Percentiles rank a stretch among this genome's conserved stretches.
Conservation (phyloP, 2,113 vertebrate species). For the Falcunculus frontatus region DNA sequence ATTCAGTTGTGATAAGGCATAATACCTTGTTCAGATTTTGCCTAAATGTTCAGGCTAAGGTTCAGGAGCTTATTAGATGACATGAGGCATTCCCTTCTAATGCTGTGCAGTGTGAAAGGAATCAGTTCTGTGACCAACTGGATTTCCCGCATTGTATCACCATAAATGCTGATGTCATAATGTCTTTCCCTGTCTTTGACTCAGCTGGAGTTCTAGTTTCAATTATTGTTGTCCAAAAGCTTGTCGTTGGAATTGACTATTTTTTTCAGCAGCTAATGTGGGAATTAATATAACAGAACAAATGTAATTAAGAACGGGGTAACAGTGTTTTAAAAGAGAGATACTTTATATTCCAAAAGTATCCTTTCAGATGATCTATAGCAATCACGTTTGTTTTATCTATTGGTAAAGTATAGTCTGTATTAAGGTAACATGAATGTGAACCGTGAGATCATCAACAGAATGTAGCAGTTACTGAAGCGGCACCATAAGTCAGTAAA, state of each 20-base stretch:
- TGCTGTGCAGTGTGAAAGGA: background rate
- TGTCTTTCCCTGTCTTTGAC: background rate
- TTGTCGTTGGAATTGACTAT: background rate
- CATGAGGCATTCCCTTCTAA: background rate
- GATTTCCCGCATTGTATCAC: background rate
- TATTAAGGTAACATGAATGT: background rate
- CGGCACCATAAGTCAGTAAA: background rate
- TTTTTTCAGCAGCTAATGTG: background rate
- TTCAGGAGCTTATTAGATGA: background rate
- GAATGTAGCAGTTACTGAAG: background rate
- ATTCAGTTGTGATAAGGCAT: background rate
- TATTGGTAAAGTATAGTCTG: background rate
- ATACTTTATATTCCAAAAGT: background rate
- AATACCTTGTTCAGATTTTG: background rate
- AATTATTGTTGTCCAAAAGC: background rate
- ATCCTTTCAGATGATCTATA: background rate
- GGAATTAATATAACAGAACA: background rate
- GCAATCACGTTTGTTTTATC: background rate
- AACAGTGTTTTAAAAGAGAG: background rate
- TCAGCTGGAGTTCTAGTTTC: background rate
- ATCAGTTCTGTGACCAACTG: background rate
- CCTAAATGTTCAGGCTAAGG: background rate
- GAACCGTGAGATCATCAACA: background rate
- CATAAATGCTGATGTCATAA: fast-evolving
- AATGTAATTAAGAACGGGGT: background rate